Base-by-base conservation (phyloP, 2,888 invertebrate species). In the Clunio marinus region DNA sequence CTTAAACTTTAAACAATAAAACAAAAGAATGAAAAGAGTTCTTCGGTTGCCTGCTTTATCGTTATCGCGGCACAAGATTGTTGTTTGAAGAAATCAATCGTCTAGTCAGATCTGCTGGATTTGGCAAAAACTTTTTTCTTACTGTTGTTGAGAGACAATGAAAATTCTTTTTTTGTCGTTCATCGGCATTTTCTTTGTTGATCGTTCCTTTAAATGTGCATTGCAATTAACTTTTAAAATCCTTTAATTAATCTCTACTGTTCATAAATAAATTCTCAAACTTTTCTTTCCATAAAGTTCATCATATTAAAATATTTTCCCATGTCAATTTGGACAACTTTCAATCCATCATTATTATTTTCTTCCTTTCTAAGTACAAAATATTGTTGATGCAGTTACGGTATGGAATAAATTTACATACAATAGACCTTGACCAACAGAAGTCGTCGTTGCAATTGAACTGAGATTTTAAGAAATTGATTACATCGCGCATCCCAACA, bases 401-500 rank as follows among this genome's bases (percentile, higher is more conserved):
- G 4, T 51, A 3, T n/a, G 51, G 51, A 51, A 57, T 27, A 57
- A 57, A 57, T 27, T 60, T 60, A 17, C 32, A 60, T 60, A 60
- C 60, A 60, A 60, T 60, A 17, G 60, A 60, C 37, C 32, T 60
- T 60, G 60, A 57, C 57, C 57, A 57, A 57, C 25, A 57, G 57
- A 57, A 57, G 57, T 57, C 57, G 57, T 7, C 13, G 17, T 51
- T 51, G 51, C 51, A 51, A 51, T 22, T 22, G 51, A 51, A 51
- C 17, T 41, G 41, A 41, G 41, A 41, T 41, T n/a, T 41, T 41
- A n/a, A 41, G 41, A 41, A 41, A 41, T n/a, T 41, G 41, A 41
- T 41, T 41, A 15, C 41, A n/a, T n/a, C 2, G n/a, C 41, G 10
- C 32, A 32, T 32, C 32, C 32, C 32, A 10, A 5, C 7, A 32